phyloP scores from a whole-genome alignment of 2,888 invertebrate genomes.

The Drosophila leonis region DNA sequence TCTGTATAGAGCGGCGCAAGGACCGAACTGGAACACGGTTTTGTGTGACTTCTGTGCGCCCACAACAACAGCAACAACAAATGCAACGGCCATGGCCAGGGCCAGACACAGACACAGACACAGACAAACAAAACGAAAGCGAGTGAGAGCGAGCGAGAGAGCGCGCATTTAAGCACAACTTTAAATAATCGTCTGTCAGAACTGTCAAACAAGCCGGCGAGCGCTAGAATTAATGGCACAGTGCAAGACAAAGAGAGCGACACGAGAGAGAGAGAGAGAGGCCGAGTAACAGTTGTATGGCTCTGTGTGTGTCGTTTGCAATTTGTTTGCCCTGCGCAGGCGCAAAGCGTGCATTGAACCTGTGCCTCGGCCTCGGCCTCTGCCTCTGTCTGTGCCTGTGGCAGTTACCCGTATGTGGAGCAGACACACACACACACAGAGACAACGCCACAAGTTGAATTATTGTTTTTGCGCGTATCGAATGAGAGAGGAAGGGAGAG shows the following conservation, averaged over 20 bases:
- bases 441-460: constrained; percentile 72
- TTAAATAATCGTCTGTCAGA: constrained; percentile 86
- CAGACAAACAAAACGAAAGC: constrained; percentile 12
- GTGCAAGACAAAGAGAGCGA: constrained; percentile 33
- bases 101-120: constrained; percentile 29
- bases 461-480: constrained; percentile 71
- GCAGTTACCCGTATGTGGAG: constrained; percentile 66
- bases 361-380: constrained; percentile 41
- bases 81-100: constrained; percentile 55
- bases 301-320: constrained; percentile 51
- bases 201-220: constrained; percentile 86
- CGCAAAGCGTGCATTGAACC: constrained; percentile 81
- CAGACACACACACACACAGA: constrained; percentile 52
- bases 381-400: constrained; percentile 20
- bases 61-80: constrained; percentile 42
- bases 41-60: constrained; percentile 19
- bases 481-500: neutral
- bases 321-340: constrained; percentile 78
- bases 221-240: constrained; percentile 85
- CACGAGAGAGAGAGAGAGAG: constrained; percentile 28
- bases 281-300: constrained; percentile 22
- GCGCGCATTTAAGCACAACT: constrained; percentile 84
- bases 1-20: constrained; percentile 18
- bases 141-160: constrained; percentile 14
- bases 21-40: constrained; percentile 42